These are phyloP conservation scores for Umimayanthus chanpuru DNA, from an alignment of 92 coral and sea anemone species.

Conservation along the genomic window DNA sequence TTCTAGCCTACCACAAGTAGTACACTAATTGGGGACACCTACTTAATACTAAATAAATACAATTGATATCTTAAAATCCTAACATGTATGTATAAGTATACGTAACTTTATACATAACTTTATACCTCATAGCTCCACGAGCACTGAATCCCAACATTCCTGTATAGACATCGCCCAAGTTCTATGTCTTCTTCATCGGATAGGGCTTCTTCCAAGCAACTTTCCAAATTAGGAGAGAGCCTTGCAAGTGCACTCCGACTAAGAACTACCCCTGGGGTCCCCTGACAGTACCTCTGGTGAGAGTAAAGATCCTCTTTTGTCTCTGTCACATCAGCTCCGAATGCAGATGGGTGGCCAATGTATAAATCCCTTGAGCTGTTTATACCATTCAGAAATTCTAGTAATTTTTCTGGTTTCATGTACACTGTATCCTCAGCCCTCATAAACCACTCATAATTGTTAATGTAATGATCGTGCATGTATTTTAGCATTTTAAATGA, in stretches of 20 bases:
- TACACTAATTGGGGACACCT: no score
- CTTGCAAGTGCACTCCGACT: slow-evolving; percentile 75
- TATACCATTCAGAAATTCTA: slow-evolving; percentile 76
- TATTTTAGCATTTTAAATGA: slow-evolving; percentile 94
- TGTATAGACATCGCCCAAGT: slow-evolving; percentile 85
- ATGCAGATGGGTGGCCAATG: slow-evolving; percentile 85
- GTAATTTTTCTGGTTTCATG: slow-evolving; percentile 75
- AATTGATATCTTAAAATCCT: no score
- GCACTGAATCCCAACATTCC: slow-evolving; percentile 80
- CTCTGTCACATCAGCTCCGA: slow-evolving; percentile 47
- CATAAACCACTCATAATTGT: slow-evolving; percentile 95
- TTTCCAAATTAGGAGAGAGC: slow-evolving; percentile 76
- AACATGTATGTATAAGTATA: no score
- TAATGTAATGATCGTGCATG: slow-evolving; percentile 84
- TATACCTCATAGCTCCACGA: slow-evolving; percentile 97
- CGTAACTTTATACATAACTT: no score
- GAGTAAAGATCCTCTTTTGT: slow-evolving; percentile 62
- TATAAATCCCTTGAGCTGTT: slow-evolving; percentile 87
- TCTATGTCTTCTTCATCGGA: slow-evolving; percentile 90
- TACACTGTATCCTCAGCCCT: slow-evolving; percentile 85
- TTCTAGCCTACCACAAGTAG: no score
- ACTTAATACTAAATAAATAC: no score
- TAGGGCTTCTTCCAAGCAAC: slow-evolving; percentile 78
- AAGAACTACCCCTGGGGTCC: slow-evolving; percentile 76
- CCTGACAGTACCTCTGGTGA: slow-evolving; percentile 87